A percentile compares a stretch with the other conserved stretches of the same genome.
phyloP scores from a whole-genome alignment of 2,797 vertebrate genomes.

The Diglossa cyanea region DNA sequence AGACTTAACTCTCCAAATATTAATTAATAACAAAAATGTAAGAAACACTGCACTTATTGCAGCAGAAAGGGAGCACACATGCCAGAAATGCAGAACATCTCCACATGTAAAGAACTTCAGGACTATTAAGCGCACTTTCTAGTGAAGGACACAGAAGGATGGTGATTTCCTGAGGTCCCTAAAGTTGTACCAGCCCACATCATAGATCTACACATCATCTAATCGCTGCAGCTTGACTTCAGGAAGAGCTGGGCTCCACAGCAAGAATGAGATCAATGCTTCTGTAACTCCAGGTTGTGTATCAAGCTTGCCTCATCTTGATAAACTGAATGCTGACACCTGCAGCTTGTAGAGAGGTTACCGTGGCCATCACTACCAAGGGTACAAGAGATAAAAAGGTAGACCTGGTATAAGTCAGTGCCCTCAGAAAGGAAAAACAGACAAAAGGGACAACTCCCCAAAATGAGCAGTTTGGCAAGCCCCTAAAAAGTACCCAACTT shows the following conservation, averaged over 20 bases:
- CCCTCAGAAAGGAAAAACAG: background rate
- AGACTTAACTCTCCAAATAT: background rate
- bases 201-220: background rate
- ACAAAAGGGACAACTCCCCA: background rate
- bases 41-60: background rate
- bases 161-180: background rate
- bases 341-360: background rate
- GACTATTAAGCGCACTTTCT: background rate
- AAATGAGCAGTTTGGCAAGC: background rate
- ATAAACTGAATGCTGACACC: background rate
- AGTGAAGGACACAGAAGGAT: background rate
- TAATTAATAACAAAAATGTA: background rate
- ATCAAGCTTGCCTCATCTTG: background rate
- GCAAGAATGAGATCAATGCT: background rate
- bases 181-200: background rate
- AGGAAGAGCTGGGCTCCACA: background rate
- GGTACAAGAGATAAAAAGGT: background rate
- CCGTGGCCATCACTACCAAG: background rate
- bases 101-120: background rate
- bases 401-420: background rate
- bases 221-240: background rate
- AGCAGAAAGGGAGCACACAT: background rate
- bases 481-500: background rate
- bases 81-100: background rate
- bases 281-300: background rate